Percentiles rank a stretch among this genome's conserved stretches.
These are phyloP conservation scores for Perizoma flavofasciatum DNA, from an alignment of 2,888 invertebrate species.

Conservation along the genomic window DNA sequence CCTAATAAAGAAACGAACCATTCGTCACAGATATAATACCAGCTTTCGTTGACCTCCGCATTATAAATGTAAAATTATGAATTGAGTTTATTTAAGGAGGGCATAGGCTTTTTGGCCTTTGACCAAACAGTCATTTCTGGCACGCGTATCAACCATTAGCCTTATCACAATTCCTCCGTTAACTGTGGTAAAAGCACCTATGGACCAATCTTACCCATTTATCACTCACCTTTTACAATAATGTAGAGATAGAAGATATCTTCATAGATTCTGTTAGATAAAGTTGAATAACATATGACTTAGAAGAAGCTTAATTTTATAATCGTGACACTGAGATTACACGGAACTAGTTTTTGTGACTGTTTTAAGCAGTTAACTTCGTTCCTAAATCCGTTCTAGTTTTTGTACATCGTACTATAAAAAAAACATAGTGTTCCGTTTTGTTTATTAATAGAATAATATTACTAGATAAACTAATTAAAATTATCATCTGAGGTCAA, in stretches of 20 bases:
- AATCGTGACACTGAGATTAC: constrained; percentile 24
- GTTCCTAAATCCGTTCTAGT: constrained; percentile 4
- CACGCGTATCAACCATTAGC: constrained; percentile 37
- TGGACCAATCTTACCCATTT: constrained; percentile 63
- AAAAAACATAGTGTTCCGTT: background rate
- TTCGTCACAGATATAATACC: no score
- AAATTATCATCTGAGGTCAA: no score
- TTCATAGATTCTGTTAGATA: constrained; percentile 20
- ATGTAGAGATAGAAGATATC: constrained; percentile 12
- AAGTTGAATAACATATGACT: constrained; percentile 7
- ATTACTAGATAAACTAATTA: no score
- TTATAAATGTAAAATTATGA: no score
- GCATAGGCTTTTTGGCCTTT: constrained; percentile 21
- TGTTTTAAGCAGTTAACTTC: background rate
- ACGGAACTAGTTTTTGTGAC: constrained; percentile 21
- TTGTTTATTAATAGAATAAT: no score
- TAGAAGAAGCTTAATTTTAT: constrained; percentile 30
- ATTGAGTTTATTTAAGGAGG: background rate
- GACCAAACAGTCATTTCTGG: constrained; percentile 26
- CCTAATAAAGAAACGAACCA: no score
- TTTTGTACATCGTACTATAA: background rate
- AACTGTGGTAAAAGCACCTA: constrained; percentile 69
- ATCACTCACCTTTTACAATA: constrained; percentile 58
- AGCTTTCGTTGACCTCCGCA: no score
- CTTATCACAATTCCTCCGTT: constrained; percentile 25